phyloP scores from a whole-genome alignment of 2,888 invertebrate genomes.

The Lymantria monacha region DNA sequence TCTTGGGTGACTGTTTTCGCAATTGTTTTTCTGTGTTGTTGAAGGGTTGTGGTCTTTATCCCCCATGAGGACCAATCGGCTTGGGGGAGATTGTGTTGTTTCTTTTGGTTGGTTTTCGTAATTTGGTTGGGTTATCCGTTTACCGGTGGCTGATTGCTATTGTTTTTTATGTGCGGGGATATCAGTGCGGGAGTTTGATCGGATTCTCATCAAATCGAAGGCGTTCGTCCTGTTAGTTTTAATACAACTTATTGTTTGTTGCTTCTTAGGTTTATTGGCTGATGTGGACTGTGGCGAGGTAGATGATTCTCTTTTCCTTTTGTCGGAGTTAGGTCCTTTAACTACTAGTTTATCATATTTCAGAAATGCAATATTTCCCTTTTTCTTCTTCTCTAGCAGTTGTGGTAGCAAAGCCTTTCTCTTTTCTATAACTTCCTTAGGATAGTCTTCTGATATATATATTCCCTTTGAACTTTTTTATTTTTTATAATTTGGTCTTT shows the following conservation, averaged over 20 bases:
- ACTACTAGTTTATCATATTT: slow-evolving; percentile 3
- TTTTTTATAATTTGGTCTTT: slow-evolving; percentile 7
- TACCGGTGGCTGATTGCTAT: slow-evolving; percentile 6
- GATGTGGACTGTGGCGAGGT: slow-evolving; percentile 1
- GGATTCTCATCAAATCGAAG: slow-evolving; percentile 8
- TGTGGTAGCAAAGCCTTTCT: slow-evolving; percentile 5
- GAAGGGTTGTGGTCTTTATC: background rate
- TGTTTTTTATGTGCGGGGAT: slow-evolving; percentile 1
- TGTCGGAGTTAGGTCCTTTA: slow-evolving; percentile 1
- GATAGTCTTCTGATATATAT: slow-evolving; percentile 8
- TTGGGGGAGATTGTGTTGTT: background rate
- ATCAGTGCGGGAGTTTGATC: slow-evolving; percentile 3
- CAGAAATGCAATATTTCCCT: background rate
- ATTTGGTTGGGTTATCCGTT: slow-evolving; percentile 5
- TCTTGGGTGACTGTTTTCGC: background rate
- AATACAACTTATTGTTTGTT: slow-evolving; percentile 8
- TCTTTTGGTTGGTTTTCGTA: background rate
- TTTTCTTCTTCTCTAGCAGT: background rate
- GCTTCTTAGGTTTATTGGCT: slow-evolving; percentile 5
- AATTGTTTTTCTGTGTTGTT: background rate
- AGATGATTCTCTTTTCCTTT: background rate
- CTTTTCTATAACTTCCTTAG: slow-evolving; percentile 8
- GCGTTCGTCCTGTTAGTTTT: slow-evolving; percentile 13
- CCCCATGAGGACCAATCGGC: background rate
- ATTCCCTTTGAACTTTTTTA: slow-evolving; percentile 3